Conservation (phyloP, 2,113 vertebrate genomes). For the Pan paniscus region DNA sequence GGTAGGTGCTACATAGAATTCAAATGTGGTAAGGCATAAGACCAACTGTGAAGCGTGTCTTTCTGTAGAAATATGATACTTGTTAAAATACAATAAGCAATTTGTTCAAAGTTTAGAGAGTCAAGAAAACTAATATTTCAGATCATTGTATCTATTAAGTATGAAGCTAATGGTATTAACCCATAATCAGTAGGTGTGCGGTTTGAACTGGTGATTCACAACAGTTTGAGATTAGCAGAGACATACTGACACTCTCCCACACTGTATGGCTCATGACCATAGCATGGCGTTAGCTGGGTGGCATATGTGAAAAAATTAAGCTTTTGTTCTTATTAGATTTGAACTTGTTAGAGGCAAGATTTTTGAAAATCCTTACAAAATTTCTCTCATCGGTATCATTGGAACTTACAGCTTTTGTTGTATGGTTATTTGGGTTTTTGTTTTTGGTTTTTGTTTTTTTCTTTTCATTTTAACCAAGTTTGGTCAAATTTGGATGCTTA, state of each 20-base stretch:
- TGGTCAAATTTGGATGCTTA: neutral
- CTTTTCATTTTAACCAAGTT: neutral
- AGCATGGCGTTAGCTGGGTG: neutral
- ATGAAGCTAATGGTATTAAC: neutral
- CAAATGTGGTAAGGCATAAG: neutral
- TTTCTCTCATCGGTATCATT: neutral
- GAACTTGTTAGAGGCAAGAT: neutral
- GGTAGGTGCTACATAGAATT: neutral
- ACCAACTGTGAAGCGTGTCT: neutral
- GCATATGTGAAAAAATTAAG: neutral
- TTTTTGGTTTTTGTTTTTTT: no score
- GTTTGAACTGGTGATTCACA: neutral
- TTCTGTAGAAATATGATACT: neutral
- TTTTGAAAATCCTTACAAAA: neutral
- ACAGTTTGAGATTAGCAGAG: neutral
- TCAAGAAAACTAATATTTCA: conserved; percentile 25
- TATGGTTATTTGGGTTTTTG: neutral
- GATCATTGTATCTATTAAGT: neutral
- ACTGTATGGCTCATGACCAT: neutral
- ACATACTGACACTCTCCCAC: neutral
- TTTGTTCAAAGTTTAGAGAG: neutral
- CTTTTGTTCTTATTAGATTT: neutral
- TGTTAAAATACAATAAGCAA: neutral
- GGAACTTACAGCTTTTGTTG: neutral
- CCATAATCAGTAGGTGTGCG: neutral